Base-by-base conservation (phyloP, 2,113 vertebrate species). In the Lontra canadensis region DNA sequence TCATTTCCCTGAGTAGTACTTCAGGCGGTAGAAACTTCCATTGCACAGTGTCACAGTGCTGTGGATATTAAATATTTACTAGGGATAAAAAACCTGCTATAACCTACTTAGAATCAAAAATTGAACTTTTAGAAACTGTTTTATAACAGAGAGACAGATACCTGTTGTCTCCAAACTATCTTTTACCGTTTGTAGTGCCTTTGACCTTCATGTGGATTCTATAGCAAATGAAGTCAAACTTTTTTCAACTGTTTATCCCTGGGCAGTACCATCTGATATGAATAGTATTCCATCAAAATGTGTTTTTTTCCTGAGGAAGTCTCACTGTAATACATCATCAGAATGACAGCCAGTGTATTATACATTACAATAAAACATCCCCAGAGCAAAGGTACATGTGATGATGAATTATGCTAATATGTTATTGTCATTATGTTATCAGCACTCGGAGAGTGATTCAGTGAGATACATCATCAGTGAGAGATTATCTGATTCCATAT, bases 401-500 rank as follows among this genome's bases (percentile, higher is more conserved):
- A 97, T 98, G 98, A 99, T 98, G 97, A 98, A 98, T 98, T 98
- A 98, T 98, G 98, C 98, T 98, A 98, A 98, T 98, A 97, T 98
- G 94, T 98, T 98, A 96, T 98, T 98, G 90, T 96, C 96, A 96
- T 98, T 98, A 98, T 98, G 95, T 98, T 98, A 95, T 95, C 92
- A 98, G 98, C 97, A 98, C 92, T 98, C 86, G 76, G 90, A 94
- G 92, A 95, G 97, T 98, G 96, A 98, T 98, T 98, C 98, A 98
- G 39, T 98, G 73, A 97, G 96, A 98, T 98, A 96, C 97, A 98
- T 97, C 93, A 97, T 98, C 96, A 98, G 93, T 92, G 98, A 97
- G 97, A 96, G 95, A 98, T 98, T 98, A 98, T 97, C 97, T 98
- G 97, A 96, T 98, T 95, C 88, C 91, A 52, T 98, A 97, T 98